These are phyloP conservation scores for Tupaia tana DNA, from an alignment of 2,113 vertebrate genomes.

Conservation along the genomic window DNA sequence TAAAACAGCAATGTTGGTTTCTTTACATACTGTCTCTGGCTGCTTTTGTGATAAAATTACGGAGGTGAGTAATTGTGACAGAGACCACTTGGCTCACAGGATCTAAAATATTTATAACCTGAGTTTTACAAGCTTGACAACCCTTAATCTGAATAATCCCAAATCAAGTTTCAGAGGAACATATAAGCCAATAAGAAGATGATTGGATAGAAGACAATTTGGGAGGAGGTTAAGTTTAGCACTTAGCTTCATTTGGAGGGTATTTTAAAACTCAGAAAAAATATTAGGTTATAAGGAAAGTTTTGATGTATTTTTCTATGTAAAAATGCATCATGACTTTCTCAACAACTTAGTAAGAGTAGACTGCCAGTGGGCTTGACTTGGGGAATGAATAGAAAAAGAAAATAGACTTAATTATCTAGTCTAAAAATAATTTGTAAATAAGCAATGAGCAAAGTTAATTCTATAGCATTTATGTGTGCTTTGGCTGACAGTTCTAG, in stretches of 20 bases:
- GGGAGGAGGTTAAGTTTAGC: neutral
- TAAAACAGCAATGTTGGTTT: neutral
- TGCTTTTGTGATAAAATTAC: conserved; percentile 26
- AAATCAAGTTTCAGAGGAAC: neutral
- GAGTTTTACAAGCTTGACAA: neutral
- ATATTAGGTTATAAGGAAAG: too few species aligned
- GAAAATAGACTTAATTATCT: neutral
- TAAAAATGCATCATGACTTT: too few species aligned
- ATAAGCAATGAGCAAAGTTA: neutral
- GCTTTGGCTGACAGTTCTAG: neutral
- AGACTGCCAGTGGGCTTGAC: neutral
- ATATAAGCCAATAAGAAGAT: neutral
- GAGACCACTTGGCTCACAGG: neutral
- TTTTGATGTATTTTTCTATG: too few species aligned
- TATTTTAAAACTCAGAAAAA: neutral
- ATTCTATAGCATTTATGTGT: neutral
- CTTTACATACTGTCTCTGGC: neutral
- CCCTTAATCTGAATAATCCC: neutral
- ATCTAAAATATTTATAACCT: neutral
- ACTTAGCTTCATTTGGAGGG: neutral
- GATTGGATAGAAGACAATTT: neutral
- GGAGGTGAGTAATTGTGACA: neutral
- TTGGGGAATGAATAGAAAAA: neutral
- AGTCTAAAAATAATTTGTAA: neutral
- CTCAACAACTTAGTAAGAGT: neutral